Percentiles rank a stretch among this genome's conserved stretches.
Conservation (phyloP, 2,113 vertebrate species). For the Cygnus atratus region DNA sequence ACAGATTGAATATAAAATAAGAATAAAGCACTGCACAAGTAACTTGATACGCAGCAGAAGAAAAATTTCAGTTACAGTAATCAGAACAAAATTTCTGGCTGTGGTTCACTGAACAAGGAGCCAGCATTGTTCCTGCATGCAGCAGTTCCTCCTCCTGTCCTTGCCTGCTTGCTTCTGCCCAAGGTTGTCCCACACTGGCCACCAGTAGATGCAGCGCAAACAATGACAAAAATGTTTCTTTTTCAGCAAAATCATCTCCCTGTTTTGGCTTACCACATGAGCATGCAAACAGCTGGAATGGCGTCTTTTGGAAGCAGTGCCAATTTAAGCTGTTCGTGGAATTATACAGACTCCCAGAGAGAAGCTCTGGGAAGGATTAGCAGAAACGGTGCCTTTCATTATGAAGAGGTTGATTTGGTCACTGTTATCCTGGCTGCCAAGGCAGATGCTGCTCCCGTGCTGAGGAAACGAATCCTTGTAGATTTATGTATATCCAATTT, state of each 20-base stretch:
- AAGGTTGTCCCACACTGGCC: neutral
- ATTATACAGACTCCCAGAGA: neutral
- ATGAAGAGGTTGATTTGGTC: neutral
- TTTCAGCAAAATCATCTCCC: neutral
- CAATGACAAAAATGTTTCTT: neutral
- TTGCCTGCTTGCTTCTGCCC: neutral
- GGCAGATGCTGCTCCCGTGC: neutral
- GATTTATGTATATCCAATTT: neutral
- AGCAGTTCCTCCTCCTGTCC: rapidly evolving
- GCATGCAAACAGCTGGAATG: neutral
- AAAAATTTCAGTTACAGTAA: neutral
- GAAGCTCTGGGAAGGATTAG: neutral
- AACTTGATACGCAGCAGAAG: neutral
- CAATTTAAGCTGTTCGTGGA: neutral
- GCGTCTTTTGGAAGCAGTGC: rapidly evolving
- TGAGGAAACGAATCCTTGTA: neutral
- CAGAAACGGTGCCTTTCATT: neutral
- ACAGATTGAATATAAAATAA: neutral
- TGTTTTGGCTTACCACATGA: neutral
- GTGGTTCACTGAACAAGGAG: neutral
- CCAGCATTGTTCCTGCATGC: neutral
- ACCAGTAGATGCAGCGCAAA: neutral
- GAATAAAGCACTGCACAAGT: neutral
- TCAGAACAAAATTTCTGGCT: neutral
- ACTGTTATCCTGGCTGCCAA: neutral